Base-by-base conservation (phyloP, 2,113 vertebrate genomes). In the Sclerurus mexicanus region DNA sequence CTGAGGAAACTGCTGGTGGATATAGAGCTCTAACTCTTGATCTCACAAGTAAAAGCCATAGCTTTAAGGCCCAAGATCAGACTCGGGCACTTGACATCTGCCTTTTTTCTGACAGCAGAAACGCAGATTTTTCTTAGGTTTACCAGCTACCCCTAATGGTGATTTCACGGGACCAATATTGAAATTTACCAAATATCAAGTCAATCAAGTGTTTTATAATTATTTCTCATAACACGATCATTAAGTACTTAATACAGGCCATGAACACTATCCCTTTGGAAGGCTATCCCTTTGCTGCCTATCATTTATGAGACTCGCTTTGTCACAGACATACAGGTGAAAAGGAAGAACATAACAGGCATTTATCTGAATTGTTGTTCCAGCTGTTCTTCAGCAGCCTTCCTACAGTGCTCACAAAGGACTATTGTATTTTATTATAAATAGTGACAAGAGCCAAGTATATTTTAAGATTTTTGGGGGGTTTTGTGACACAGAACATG, bases 121-220 rank as follows among this genome's bases (percentile, higher is more conserved):
- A 49, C 7, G 6, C 5, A 42, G 50, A 58, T 71, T 85, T 53
- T 64, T 46, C 64, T 53, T 10, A 20, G 6, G 8, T 71, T 79
- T 79, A 75, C 13, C 10, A 3, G 69, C 50, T 60, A 63, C 7
- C 21, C 9, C 25, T 58, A 42, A 53, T 55, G 30, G 53, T 28
- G 28, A 69, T 24, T 46, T 53, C 8, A 4, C 8, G 2, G 17
- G 37, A 28, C 4, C 33, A 72, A 55, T 27, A 59, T 0, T 28
- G 14, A 63, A 39, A 52, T 4, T 37, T 55, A 77, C 21, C 19
- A 55, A 69, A 14, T 18, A 44, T 3, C 35, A 81, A 77, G 7
- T 44, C 35, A 69, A 92, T 2, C 9, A 52, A 52, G 6, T 31
- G 11, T 18, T 66, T 74, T 19, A 33, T 44, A 30, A 60, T 62